phyloP scores from a whole-genome alignment of 2,113 vertebrate species.

The Tragelaphus imberbis region DNA sequence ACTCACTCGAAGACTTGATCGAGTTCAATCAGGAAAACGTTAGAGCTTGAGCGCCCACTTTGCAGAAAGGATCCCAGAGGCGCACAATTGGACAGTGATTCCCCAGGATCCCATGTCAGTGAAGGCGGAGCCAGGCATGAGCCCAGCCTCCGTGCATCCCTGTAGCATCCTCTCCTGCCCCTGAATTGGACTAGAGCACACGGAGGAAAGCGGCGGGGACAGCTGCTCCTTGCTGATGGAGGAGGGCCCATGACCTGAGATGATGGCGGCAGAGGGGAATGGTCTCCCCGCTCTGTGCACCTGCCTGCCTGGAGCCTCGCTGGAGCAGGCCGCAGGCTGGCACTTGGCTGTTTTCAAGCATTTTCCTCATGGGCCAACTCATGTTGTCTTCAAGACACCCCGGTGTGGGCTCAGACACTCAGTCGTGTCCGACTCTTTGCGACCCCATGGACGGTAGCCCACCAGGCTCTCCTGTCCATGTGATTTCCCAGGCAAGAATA shows the following conservation, averaged over 20 bases:
- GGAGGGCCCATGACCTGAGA: fast-evolving
- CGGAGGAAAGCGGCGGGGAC: fast-evolving
- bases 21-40: background rate
- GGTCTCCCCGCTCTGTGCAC: fast-evolving
- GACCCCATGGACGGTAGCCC: background rate
- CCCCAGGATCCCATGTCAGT: fast-evolving
- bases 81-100: fast-evolving
- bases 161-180: background rate
- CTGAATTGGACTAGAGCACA: background rate
- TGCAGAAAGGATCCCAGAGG: background rate
- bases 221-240: fast-evolving
- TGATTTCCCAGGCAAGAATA: background rate
- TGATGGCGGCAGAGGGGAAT: fast-evolving
- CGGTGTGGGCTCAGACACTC: background rate
- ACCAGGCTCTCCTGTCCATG: background rate
- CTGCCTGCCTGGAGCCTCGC: fast-evolving
- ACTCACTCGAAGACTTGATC: background rate
- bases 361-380: background rate
- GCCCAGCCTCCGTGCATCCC: fast-evolving
- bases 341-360: background rate
- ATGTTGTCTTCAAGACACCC: background rate
- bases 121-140: background rate
- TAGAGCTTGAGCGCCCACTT: background rate
- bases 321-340: background rate
- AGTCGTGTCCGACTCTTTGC: background rate